phyloP scores from a whole-genome alignment of 2,888 invertebrate genomes.

The Limulus polyphemus region DNA sequence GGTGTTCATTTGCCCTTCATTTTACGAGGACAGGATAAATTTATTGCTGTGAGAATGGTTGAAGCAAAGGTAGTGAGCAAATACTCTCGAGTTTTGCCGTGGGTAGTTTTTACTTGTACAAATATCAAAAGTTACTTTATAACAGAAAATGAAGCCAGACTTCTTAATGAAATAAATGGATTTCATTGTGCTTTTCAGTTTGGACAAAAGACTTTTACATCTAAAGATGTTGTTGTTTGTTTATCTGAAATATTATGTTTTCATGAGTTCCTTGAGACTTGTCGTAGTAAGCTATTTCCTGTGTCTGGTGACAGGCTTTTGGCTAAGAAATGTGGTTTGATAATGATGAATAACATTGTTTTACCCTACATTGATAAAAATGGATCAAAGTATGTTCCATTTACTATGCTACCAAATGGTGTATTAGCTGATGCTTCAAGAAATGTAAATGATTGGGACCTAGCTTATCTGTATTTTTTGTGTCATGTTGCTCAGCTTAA shows the following conservation, averaged over 20 bases:
- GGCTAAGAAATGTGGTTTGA: conserved; percentile 17
- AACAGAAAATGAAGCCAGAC: conserved; percentile 73
- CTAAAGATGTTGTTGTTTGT: conserved; percentile 77
- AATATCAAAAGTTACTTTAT: conserved; percentile 86
- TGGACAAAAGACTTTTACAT: conserved; percentile 72
- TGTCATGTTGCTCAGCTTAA: conserved; percentile 71
- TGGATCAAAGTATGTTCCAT: conserved; percentile 20
- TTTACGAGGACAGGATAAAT: conserved; percentile 51
- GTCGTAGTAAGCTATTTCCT: conserved; percentile 33
- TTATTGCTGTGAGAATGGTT: conserved; percentile 86
- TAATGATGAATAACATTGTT: conserved; percentile 10
- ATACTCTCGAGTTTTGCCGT: conserved; percentile 73
- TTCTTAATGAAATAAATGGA: conserved; percentile 82
- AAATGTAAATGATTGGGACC: conserved; percentile 58
- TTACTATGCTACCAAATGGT: conserved; percentile 1
- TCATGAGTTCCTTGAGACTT: conserved; percentile 76
- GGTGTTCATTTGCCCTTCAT: conserved; percentile 63
- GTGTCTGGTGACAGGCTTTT: neutral
- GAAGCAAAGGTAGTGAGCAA: conserved; percentile 74
- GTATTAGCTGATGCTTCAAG: conserved; percentile 21
- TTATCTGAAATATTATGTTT: conserved; percentile 74
- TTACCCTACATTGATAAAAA: conserved; percentile 16
- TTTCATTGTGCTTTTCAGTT: conserved; percentile 83
- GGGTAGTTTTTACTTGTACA: conserved; percentile 79
- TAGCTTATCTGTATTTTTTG: conserved; percentile 83